Evolutionary conservation across 2,113 vertebrate species (phyloP).

Genomic region (Pituophis catenifer): DNA sequence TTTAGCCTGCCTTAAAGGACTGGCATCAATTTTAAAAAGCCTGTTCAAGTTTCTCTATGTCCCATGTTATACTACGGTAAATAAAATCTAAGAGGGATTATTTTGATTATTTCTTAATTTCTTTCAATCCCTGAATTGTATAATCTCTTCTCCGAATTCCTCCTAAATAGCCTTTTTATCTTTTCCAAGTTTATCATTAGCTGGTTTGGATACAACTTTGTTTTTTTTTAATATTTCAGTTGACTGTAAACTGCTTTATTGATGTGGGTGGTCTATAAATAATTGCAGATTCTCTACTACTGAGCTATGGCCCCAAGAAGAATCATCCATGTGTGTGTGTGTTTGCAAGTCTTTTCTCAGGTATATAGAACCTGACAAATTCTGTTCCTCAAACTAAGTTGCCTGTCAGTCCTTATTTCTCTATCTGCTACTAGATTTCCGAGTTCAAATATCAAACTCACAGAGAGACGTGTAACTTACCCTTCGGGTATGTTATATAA

Average conservation of each 20-base stretch:
- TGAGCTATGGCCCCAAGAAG: background rate
- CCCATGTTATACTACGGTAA: background rate
- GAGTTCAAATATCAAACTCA: conserved; percentile 1
- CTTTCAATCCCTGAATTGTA: background rate
- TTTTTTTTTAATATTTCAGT: background rate
- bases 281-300: background rate
- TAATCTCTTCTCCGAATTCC: background rate
- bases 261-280: background rate
- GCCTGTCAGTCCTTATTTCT: background rate
- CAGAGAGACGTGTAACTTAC: background rate
- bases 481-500: conserved; percentile 18
- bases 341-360: background rate
- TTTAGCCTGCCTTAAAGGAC: background rate
- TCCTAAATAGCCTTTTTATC: background rate
- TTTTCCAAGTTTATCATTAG: background rate
- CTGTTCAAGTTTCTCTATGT: background rate
- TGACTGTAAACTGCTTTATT: background rate
- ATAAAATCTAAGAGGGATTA: background rate
- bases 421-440: background rate
- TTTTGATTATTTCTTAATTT: background rate
- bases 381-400: background rate
- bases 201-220: background rate
- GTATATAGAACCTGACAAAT: background rate
- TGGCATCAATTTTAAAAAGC: background rate
- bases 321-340: background rate